These are phyloP conservation scores for Sebastiscus albofasciatus DNA, from an alignment of 2,797 vertebrate species.

Conservation along the genomic window DNA sequence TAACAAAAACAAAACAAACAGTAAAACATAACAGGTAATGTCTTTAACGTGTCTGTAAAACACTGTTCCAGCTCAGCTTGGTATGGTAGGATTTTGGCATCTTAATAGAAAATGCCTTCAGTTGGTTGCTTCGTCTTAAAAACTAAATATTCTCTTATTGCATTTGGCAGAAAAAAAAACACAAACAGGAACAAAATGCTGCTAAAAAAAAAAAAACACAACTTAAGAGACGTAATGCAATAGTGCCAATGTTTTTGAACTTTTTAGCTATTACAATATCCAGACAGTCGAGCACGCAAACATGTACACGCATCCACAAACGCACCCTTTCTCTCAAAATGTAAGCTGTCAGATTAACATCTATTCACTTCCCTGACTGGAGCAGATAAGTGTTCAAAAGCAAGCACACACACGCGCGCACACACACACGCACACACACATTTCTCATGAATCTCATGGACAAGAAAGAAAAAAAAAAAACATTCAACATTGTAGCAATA, in stretches of 20 bases:
- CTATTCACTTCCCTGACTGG: slow-evolving; percentile 77
- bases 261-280: slow-evolving; percentile 75
- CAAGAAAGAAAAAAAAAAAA: slow-evolving; percentile 56
- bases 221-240: slow-evolving; percentile 82
- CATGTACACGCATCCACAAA: slow-evolving; percentile 39
- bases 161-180: slow-evolving; percentile 78
- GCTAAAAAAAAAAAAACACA: slow-evolving; percentile 76
- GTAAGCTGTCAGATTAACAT: slow-evolving; percentile 76
- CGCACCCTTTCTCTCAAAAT: slow-evolving; percentile 55
- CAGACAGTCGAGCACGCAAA: slow-evolving; percentile 55
- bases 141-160: slow-evolving; percentile 83
- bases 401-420: slow-evolving; percentile 30
- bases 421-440: slow-evolving; percentile 17
- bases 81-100: slow-evolving; percentile 84
- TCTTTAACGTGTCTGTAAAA: slow-evolving; percentile 87
- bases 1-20: slow-evolving; percentile 68
- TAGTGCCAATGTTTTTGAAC: slow-evolving; percentile 86
- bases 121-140: slow-evolving; percentile 82
- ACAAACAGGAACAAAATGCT: slow-evolving; percentile 70
- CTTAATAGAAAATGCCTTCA: slow-evolving; percentile 83
- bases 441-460: slow-evolving; percentile 74
- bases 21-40: slow-evolving; percentile 82
- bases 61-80: slow-evolving; percentile 87
- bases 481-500: slow-evolving; percentile 78
- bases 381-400: slow-evolving; percentile 71